A percentile compares a stretch with the other conserved stretches of the same genome.
These are phyloP conservation scores for Morus bassanus DNA, from an alignment of 2,797 vertebrate genomes.

Conservation along the genomic window DNA sequence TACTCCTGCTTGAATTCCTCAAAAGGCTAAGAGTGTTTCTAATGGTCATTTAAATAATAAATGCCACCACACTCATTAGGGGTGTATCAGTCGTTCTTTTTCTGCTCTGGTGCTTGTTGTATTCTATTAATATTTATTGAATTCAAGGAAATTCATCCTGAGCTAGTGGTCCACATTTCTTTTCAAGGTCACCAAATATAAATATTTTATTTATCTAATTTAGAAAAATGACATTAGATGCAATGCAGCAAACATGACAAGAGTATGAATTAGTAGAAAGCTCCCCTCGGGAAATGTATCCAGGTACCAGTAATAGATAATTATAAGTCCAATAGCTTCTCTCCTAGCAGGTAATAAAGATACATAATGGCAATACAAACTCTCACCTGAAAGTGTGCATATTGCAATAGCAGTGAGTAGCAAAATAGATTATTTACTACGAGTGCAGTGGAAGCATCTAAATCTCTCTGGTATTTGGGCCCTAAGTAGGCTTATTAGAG, in stretches of 20 bases:
- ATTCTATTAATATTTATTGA: slow-evolving; percentile 71
- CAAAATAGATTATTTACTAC: not conserved
- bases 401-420: not conserved
- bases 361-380: not conserved
- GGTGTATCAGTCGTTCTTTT: slow-evolving; percentile 42
- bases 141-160: slow-evolving; percentile 37
- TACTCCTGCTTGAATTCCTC: slow-evolving; percentile 36
- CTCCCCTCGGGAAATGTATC: slow-evolving; percentile 21
- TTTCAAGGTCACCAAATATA: slow-evolving; percentile 62
- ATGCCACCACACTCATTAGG: slow-evolving; percentile 51
- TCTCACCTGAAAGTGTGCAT: not conserved
- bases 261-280: slow-evolving; percentile 32
- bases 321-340: slow-evolving; percentile 27
- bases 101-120: slow-evolving; percentile 54
- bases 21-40: slow-evolving; percentile 59
- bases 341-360: slow-evolving; percentile 30
- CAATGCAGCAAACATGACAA: slow-evolving; percentile 20
- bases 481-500: not conserved
- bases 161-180: slow-evolving; percentile 34
- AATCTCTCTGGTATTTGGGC: not conserved
- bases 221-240: slow-evolving; percentile 26
- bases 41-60: slow-evolving; percentile 71
- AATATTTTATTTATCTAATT: slow-evolving; percentile 67
- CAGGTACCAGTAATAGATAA: slow-evolving; percentile 42
- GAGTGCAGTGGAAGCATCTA: not conserved